A percentile compares a stretch with the other conserved stretches of the same genome.
Conservation (phyloP, 1,140 invertebrate species). For the Penaeus indicus region DNA sequence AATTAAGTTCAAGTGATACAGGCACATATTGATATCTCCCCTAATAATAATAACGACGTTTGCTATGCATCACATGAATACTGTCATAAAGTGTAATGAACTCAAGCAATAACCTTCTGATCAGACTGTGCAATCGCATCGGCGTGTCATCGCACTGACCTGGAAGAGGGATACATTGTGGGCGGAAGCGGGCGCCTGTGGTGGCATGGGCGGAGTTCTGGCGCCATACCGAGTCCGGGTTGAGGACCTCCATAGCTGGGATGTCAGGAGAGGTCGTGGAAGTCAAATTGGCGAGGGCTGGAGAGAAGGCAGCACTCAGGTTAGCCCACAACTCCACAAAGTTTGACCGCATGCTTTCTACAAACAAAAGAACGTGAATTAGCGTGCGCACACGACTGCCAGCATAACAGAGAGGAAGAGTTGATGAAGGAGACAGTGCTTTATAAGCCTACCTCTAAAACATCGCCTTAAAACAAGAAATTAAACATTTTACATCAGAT, state of each 20-base stretch:
- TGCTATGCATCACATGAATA: too few species aligned
- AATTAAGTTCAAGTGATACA: too few species aligned
- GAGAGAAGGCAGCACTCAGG: constrained; percentile 53
- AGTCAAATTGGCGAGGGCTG: constrained; percentile 42
- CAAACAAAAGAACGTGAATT: constrained; percentile 40
- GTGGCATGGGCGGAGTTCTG: neutral
- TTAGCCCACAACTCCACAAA: constrained; percentile 60
- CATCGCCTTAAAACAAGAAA: too few species aligned
- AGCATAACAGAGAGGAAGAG: constrained; percentile 14
- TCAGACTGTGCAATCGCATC: too few species aligned
- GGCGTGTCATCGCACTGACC: constrained; percentile 7
- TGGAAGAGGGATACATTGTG: constrained; percentile 52
- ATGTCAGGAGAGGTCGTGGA: constrained; percentile 21
- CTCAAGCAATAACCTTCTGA: too few species aligned
- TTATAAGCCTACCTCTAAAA: too few species aligned
- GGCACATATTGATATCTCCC: too few species aligned
- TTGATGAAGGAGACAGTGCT: neutral
- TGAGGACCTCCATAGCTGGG: too few species aligned
- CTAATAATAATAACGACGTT: too few species aligned
- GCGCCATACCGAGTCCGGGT: constrained; percentile 11
- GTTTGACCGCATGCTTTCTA: constrained; percentile 43
- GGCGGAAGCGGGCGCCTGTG: neutral
- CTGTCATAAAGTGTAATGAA: too few species aligned
- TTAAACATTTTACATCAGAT: too few species aligned
- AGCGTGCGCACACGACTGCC: constrained; percentile 19